phyloP scores from a whole-genome alignment of 2,888 invertebrate species.

The Leptinotarsa rubiginosa region DNA sequence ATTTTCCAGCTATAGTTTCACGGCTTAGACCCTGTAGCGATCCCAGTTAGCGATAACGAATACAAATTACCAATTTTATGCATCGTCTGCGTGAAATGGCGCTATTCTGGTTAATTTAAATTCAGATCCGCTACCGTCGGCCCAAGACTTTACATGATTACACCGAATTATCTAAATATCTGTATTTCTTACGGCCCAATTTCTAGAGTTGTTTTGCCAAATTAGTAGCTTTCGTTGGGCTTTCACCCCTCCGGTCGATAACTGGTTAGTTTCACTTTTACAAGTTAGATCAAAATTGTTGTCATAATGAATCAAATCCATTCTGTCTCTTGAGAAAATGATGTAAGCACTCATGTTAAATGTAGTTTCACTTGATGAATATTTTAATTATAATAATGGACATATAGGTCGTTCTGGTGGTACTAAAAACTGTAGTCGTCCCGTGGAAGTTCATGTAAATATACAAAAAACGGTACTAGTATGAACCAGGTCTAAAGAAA shows the following conservation, averaged over 20 bases:
- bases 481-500: no score
- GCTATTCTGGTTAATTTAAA: background rate
- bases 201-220: background rate
- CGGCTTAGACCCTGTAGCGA: background rate
- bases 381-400: no score
- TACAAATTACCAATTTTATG: constrained; percentile 1
- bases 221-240: background rate
- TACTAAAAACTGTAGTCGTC: no score
- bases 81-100: background rate
- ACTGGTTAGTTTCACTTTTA: background rate
- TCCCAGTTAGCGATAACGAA: constrained; percentile 14
- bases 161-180: constrained; percentile 3
- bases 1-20: no score
- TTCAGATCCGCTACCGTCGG: constrained; percentile 1
- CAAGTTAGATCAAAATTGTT: background rate
- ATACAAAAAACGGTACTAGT: no score
- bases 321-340: no score
- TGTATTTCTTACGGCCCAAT: background rate
- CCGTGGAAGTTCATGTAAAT: no score
- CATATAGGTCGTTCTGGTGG: no score
- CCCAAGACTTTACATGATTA: background rate
- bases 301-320: background rate
- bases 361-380: no score
- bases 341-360: no score
- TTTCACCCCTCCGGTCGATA: background rate